Base-by-base conservation (phyloP, 2,113 vertebrate species). In the Tragelaphus strepsiceros region DNA sequence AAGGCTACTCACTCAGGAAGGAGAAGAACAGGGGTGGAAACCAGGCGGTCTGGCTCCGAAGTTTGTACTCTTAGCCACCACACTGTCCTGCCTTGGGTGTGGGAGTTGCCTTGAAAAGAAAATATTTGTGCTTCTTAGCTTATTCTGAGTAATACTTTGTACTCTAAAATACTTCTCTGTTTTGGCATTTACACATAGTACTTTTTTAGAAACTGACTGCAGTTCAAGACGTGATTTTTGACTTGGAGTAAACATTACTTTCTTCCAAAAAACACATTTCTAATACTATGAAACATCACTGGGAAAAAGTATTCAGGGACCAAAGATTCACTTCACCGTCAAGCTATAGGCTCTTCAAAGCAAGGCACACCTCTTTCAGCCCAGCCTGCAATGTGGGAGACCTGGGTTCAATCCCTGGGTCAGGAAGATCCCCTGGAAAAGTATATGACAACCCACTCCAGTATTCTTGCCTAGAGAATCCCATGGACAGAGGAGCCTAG, bases 201-300 rank as follows among this genome's bases (percentile, higher is more conserved):
- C 49, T 49, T 91, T 51, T 84, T 94, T 78, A 96, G 96, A 93
- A 83, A 24, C 9, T 80, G 64, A 81, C 46, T 95, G 30, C 4
- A 88, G 58, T 87, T 83, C 56, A 59, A 74, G 62, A 77, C 9
- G 2, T 80, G 62, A 93, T 67, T 94, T 94, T 54, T 94, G 85
- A 82, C 43, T 71, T 84, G n/a, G 32, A 92, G 28, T 90, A 96
- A 94, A 96, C 39, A 96, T 62, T 43, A 49, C 53, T 77, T 91
- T 86, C 67, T 94, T 95, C 95, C 83, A 91, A 77, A 71, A 96
- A 97, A 91, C 53, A 84, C 58, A 80, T 67, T 86, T 88, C 58
- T 96, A 84, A 88, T 71, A 80, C 84, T 88, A 81, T n/a, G 77
- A 86, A 94, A 74, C 32, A 62, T 67, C 95, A 91, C 3, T 71